Conservation (phyloP, 2,888 invertebrate species). For the Taphrorychus bicolor region DNA sequence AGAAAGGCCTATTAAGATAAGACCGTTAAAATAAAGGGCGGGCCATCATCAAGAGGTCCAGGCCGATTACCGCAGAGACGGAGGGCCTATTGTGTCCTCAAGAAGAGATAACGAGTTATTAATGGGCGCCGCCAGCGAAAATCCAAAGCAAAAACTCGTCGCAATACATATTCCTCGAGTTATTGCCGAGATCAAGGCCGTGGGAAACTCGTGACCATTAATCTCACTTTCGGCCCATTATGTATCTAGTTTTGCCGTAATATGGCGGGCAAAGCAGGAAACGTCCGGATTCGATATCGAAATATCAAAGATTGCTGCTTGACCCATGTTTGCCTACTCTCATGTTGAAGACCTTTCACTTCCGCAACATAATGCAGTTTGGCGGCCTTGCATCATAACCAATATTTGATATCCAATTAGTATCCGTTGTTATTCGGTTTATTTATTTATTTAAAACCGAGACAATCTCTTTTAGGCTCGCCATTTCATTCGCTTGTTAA, state of each 20-base stretch:
- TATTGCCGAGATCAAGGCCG: neutral
- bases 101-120: conserved; percentile 2
- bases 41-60: conserved; percentile 11
- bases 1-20: conserved; percentile 15
- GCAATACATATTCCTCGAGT: neutral
- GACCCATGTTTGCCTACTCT: no score
- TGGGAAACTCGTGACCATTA: neutral
- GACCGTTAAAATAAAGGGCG: conserved; percentile 24
- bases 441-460: no score
- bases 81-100: neutral
- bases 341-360: neutral
- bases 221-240: neutral
- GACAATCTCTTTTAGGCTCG: no score
- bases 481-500: no score
- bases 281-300: neutral
- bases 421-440: no score
- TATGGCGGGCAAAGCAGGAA: no score
- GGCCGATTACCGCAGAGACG: conserved; percentile 16
- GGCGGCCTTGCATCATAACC: no score
- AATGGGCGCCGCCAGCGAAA: neutral
- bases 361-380: no score
- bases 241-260: neutral
- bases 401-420: no score
- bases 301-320: no score
- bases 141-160: neutral